phyloP scores from a whole-genome alignment of 2,797 vertebrate species.

The Muscicapa comitata region DNA sequence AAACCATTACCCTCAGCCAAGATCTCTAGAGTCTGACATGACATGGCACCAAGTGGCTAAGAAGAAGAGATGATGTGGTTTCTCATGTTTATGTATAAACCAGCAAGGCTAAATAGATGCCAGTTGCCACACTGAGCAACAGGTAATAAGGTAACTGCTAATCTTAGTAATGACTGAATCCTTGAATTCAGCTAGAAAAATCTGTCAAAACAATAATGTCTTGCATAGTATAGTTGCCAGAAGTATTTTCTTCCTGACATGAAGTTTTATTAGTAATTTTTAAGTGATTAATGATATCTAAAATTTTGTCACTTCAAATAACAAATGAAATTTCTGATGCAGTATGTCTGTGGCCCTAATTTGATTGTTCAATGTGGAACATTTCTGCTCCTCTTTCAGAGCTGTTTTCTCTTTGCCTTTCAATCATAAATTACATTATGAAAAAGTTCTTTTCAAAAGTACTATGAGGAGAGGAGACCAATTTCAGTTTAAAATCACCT shows the following conservation, averaged over 20 bases:
- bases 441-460: background rate
- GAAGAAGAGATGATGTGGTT: background rate
- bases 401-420: background rate
- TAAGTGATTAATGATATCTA: background rate
- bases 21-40: background rate
- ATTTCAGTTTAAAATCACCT: background rate
- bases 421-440: background rate
- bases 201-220: background rate
- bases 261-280: background rate
- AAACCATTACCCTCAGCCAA: background rate
- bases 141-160: background rate
- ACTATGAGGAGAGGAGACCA: background rate
- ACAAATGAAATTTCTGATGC: background rate
- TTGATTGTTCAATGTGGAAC: background rate
- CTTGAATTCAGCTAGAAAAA: background rate
- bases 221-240: background rate
- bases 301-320: background rate
- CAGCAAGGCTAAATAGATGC: background rate
- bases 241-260: background rate
- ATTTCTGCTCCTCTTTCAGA: background rate
- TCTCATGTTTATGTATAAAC: background rate
- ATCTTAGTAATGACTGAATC: background rate
- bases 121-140: background rate
- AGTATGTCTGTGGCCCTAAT: background rate
- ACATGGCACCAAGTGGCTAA: background rate